Evolutionary conservation across 2,888 invertebrate genomes (phyloP), one percentile per base, ranked within the genome.

Genomic region (Elmis aenea): DNA sequence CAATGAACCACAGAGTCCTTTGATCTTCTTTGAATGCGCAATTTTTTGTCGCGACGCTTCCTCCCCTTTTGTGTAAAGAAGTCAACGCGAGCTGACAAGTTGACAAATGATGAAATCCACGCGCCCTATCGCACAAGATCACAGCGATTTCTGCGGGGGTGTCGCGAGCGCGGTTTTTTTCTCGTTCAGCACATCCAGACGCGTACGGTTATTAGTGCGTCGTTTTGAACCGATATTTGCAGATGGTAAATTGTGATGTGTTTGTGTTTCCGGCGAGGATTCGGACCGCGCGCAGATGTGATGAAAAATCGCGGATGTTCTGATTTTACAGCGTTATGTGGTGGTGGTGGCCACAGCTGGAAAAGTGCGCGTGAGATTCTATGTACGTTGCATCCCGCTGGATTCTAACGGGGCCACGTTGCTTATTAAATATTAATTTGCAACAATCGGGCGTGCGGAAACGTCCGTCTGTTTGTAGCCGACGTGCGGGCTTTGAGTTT

Each of bases 261-360:
- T 18, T 18, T 26, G 13, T 23, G 10, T 23, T 52, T 46, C 45
- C n/a, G n/a, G n/a, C n/a, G n/a, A n/a, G n/a, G 38, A 47, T 38
- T 38, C 23, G 36, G 33, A 38, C 41, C 48, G 45, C 47, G 50
- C 55, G 58, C 48, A 56, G 57, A 61, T 59, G 58, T 61, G 60
- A 61, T 61, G 64, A 66, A 66, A 66, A 67, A 66, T 66, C 64
- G 59, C 62, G 59, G 53, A 50, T 50, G 51, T 50, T 51, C 54
- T 56, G 58, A 54, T 55, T 56, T 54, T 49, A 47, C 52, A 45
- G 47, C 53, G 52, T 47, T 49, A 52, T 54, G 51, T 50, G 54
- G 59, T 54, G 57, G 60, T 55, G 58, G 59, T 56, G 56, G 55
- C 59, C 61, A 50, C 59, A 59, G 55, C 48, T 58, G 63, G 64